phyloP scores from a whole-genome alignment of 2,113 vertebrate genomes.

The Pholis gunnellus region DNA sequence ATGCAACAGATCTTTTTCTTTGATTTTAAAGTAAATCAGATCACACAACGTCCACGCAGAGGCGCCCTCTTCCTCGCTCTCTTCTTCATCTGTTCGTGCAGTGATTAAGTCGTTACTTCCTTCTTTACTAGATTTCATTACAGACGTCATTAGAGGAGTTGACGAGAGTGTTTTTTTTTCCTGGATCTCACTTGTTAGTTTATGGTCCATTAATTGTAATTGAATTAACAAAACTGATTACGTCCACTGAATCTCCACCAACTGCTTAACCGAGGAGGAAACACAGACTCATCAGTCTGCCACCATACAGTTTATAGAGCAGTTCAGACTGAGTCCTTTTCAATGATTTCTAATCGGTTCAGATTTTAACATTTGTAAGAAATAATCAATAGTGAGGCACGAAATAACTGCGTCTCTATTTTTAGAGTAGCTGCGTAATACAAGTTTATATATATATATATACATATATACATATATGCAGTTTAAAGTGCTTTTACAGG shows the following conservation, averaged over 20 bases:
- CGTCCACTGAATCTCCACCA: conserved; percentile 2
- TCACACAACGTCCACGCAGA: not conserved
- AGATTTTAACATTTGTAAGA: not conserved
- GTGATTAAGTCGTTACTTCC: not conserved
- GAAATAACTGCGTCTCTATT: too few relatives aligned
- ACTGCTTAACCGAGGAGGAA: not conserved
- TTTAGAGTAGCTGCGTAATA: too few relatives aligned
- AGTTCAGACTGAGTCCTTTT: not conserved
- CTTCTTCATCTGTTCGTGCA: not conserved
- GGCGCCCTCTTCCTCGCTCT: not conserved
- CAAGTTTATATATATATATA: too few relatives aligned
- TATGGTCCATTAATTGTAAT: conserved; percentile 32
- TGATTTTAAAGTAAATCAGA: not conserved
- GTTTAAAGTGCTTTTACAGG: too few relatives aligned
- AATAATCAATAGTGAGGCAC: too few relatives aligned
- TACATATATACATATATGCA: too few relatives aligned
- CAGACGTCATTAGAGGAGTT: conserved; percentile 1
- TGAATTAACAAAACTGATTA: conserved; percentile 36
- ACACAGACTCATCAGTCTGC: not conserved
- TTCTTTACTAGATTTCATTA: conserved; percentile 18
- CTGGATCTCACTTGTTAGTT: not conserved
- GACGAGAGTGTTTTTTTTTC: not conserved
- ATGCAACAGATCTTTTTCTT: not conserved
- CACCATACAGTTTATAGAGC: not conserved
- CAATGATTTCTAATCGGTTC: not conserved